phyloP scores from a whole-genome alignment of 1,140 invertebrate genomes.

The Orius laevigatus region DNA sequence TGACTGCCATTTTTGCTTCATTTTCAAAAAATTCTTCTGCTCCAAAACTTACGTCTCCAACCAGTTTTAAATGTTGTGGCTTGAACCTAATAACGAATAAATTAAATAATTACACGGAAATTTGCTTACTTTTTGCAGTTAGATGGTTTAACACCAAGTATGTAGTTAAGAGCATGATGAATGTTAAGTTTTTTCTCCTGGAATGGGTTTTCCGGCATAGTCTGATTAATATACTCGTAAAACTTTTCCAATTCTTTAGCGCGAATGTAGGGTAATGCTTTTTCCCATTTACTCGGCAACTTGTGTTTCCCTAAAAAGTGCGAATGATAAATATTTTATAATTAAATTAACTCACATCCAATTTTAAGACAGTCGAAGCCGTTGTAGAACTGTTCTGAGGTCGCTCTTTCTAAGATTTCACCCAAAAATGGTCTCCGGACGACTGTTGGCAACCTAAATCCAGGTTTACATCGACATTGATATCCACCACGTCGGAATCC shows the following conservation, averaged over 20 bases:
- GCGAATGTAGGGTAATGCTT: constrained; percentile 43
- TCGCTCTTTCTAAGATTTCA: constrained; percentile 83
- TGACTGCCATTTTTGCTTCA: constrained; percentile 85
- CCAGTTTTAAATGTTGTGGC: constrained; percentile 53
- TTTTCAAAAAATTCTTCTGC: constrained; percentile 80
- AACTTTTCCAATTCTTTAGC: constrained; percentile 56
- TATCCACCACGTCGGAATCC: constrained; percentile 91
- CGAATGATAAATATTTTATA: constrained; percentile 10
- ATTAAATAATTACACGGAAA: background rate
- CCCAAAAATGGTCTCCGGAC: constrained; percentile 81
- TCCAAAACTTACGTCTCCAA: constrained; percentile 71
- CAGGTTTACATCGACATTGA: constrained; percentile 84
- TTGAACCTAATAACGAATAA: constrained; percentile 36
- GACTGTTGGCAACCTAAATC: constrained; percentile 68
- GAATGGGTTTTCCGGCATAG: constrained; percentile 23
- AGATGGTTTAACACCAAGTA: constrained; percentile 45
- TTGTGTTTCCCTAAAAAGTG: constrained; percentile 55
- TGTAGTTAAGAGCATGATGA: constrained; percentile 26
- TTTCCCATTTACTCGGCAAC: constrained; percentile 59
- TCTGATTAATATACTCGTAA: constrained; percentile 39
- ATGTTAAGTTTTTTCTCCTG: constrained; percentile 5
- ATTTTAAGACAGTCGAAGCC: constrained; percentile 84
- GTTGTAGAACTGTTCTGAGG: constrained; percentile 77
- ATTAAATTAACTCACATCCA: constrained; percentile 54
- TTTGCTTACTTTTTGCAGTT: constrained; percentile 48